These are phyloP conservation scores for Lithobates pipiens DNA, from an alignment of 2,797 vertebrate species.

Conservation along the genomic window DNA sequence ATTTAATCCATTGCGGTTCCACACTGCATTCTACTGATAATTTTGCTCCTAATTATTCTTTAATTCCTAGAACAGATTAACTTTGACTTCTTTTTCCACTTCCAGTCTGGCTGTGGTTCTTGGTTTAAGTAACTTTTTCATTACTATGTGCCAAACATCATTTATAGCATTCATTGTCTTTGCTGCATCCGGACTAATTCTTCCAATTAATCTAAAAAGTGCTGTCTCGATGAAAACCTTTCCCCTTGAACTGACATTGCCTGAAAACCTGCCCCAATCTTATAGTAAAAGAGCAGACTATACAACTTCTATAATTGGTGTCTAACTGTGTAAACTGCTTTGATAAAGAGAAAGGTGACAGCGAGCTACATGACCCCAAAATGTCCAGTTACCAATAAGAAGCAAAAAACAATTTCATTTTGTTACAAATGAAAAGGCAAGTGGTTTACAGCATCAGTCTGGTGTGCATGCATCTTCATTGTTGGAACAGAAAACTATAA, in stretches of 20 bases:
- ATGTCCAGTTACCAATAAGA: constrained; percentile 1
- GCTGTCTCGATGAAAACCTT: constrained; percentile 27
- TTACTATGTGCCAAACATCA: not conserved
- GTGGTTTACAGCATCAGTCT: not conserved
- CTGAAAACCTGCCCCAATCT: constrained; percentile 26
- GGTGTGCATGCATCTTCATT: not conserved
- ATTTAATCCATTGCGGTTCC: too few species aligned
- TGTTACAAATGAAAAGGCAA: not conserved
- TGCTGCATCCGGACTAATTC: constrained; percentile 35
- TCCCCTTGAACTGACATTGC: constrained; percentile 26
- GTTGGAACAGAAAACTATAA: not conserved
- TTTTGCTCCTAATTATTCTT: not conserved
- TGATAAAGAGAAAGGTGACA: constrained; percentile 49
- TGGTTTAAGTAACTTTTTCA: not conserved
- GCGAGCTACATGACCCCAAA: constrained; percentile 49
- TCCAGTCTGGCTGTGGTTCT: not conserved
- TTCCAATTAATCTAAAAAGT: constrained; percentile 45
- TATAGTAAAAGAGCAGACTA: constrained; percentile 18
- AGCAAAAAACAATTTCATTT: not conserved
- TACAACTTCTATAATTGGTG: constrained; percentile 45
- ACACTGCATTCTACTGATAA: too few species aligned
- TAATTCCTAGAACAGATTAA: not conserved
- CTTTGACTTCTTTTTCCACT: not conserved
- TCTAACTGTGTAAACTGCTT: constrained; percentile 48
- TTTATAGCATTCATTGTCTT: constrained; percentile 26